These are phyloP conservation scores for Sarcophaga rosellei DNA, from an alignment of 2,888 invertebrate species.

Conservation along the genomic window DNA sequence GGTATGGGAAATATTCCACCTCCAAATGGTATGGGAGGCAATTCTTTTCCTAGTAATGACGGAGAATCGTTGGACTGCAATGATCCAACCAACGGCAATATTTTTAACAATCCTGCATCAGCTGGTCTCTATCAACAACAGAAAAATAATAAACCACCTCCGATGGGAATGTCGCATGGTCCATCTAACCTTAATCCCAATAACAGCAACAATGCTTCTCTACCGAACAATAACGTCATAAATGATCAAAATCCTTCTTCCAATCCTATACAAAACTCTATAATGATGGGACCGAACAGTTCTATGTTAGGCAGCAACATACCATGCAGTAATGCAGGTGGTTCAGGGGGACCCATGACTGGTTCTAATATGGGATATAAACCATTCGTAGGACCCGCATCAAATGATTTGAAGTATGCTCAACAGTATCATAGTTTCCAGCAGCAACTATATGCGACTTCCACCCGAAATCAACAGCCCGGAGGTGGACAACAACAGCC, in stretches of 20 bases:
- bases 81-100: constrained; percentile 64
- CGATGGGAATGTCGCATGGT: constrained; percentile 65
- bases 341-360: constrained; percentile 71
- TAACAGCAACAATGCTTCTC: constrained; percentile 63
- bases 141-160: constrained; percentile 67
- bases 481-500: constrained; percentile 61
- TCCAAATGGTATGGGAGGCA: constrained; percentile 56
- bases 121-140: constrained; percentile 68
- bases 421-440: constrained; percentile 98
- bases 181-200: constrained; percentile 69
- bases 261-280: constrained; percentile 68
- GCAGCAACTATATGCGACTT: constrained; percentile 95
- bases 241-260: constrained; percentile 69
- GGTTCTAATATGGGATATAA: constrained; percentile 71
- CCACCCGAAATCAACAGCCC: constrained; percentile 84
- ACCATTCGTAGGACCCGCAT: constrained; percentile 92
- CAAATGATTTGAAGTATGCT: constrained; percentile 95
- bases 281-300: constrained; percentile 66
- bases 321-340: constrained; percentile 51
- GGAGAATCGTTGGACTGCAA: constrained; percentile 73
- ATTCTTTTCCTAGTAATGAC: constrained; percentile 74
- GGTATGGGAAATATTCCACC: constrained; percentile 62
- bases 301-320: constrained; percentile 57
- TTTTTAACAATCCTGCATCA: constrained; percentile 48
- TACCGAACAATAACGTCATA: constrained; percentile 65